Conservation (phyloP, 2,888 invertebrate species). For the Pogonocherus hispidulus region DNA sequence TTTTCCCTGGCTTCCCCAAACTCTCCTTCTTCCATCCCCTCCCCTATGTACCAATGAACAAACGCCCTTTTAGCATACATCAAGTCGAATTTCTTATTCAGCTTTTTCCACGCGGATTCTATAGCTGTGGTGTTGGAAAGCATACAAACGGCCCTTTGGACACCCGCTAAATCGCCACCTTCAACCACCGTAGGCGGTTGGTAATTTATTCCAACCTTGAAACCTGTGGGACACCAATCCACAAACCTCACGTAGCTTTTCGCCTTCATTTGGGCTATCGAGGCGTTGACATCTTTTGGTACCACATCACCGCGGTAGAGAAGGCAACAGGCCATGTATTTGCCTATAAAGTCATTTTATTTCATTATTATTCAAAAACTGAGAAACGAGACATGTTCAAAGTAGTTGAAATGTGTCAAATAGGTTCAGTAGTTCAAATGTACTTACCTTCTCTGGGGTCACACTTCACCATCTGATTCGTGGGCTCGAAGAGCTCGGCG, state of each 20-base stretch:
- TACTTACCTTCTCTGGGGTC: slow-evolving; percentile 80
- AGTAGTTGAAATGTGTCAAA: too few species aligned
- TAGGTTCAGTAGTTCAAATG: too few species aligned
- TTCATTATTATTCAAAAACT: too few species aligned
- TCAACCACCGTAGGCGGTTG: slow-evolving; percentile 84
- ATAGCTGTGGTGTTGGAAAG: slow-evolving; percentile 92
- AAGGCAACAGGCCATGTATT: slow-evolving; percentile 92
- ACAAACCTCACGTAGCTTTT: slow-evolving; percentile 87
- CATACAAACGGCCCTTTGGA: slow-evolving; percentile 92
- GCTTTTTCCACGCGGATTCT: slow-evolving; percentile 89
- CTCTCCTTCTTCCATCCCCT: slow-evolving; percentile 89
- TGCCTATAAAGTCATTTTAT: slow-evolving; percentile 65
- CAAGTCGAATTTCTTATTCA: slow-evolving; percentile 94
- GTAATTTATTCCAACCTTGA: slow-evolving; percentile 75
- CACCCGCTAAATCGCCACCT: slow-evolving; percentile 84
- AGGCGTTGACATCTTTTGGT: slow-evolving; percentile 89
- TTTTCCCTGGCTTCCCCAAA: slow-evolving; percentile 87
- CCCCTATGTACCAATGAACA: slow-evolving; percentile 87
- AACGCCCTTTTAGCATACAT: slow-evolving; percentile 96
- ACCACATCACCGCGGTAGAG: slow-evolving; percentile 92
- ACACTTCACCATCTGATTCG: slow-evolving; percentile 92
- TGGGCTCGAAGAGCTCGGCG: slow-evolving; percentile 88
- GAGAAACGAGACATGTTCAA: too few species aligned
- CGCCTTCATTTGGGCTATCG: slow-evolving; percentile 84
- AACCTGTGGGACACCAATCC: slow-evolving; percentile 96